Evolutionary conservation across 1,140 invertebrate species (phyloP), one percentile per base, ranked within the genome.

Genomic region (Adelges cooleyi): DNA sequence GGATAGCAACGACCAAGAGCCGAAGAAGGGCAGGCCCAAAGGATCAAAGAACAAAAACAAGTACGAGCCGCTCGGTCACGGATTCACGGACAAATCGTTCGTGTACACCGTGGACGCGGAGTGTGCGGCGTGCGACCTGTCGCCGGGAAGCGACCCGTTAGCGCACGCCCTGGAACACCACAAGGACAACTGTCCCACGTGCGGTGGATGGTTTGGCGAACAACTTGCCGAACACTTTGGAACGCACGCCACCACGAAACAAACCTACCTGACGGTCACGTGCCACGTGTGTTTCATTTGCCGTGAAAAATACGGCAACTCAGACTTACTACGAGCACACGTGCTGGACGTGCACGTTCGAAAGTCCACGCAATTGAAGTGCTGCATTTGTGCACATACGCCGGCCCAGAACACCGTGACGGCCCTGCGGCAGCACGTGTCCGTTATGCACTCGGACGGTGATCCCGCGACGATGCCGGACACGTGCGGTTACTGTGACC

Each of bases 11-110:
- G 27, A 6, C 4, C 42, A 36, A 1, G 15, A 46, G 11, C 20
- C 52, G 38, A 56, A 56, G 9, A 54, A 56, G 2, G 66, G 66
- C 4, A 20, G 66, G 17, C 66, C 66, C 10, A 59, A 40, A 27
- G 66, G 66, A 5, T 67, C 66, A 1, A 67, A 59, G 18, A 67
- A 67, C 20, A 67, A 59, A 20, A 8, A 33, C 4, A 8, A 36
- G 20, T 9, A 15, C 11, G 13, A 11, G 11, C 11, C 54, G 17
- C 18, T 29, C 23, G n/a, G 27, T 3, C 8, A 48, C n/a, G 23
- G 13, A 1, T 29, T n/a, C 56, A 25, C 18, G 6, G 20, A 46
- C 2, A 22, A 6, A 18, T 48, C 25, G 17, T 20, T 46, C 13
- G 15, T 25, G 40, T 62, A 33, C 40, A 4, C 25, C 29, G 8